A percentile compares a stretch with the other conserved stretches of the same genome.
Conservation (phyloP, 2,113 vertebrate genomes). For the Burhinus bistriatus region DNA sequence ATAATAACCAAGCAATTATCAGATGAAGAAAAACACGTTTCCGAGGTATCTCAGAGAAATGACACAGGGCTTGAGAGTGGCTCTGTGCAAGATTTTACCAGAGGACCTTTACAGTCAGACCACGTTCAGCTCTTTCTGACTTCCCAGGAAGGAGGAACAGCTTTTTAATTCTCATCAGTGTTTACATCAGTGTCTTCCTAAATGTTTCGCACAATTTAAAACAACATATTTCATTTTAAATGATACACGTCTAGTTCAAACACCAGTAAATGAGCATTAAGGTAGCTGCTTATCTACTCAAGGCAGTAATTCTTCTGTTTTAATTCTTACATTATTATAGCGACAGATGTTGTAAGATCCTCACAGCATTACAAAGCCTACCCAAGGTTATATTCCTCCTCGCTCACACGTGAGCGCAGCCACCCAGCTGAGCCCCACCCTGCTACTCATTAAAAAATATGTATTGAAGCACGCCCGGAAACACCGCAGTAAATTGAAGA, state of each 20-base stretch:
- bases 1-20: constrained; percentile 30
- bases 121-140: not conserved
- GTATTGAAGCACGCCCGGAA: not conserved
- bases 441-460: not conserved
- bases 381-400: not conserved
- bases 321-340: not conserved
- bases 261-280: not conserved
- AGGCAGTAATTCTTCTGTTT: not conserved
- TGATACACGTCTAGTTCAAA: not conserved
- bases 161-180: not conserved
- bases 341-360: not conserved
- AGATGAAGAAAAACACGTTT: not conserved
- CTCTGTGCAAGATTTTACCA: not conserved
- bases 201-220: not conserved
- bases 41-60: not conserved
- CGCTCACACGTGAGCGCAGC: not conserved
- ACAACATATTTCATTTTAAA: not conserved
- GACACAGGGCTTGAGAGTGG: not conserved
- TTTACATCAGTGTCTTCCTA: not conserved
- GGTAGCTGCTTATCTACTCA: not conserved
- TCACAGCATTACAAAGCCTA: not conserved
- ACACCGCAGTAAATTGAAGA: not conserved
- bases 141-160: not conserved
- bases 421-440: constrained; percentile 12
- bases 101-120: not conserved